Evolutionary conservation across 2,797 vertebrate species (phyloP).

Genomic region (Amblyopsis hoosieri): DNA sequence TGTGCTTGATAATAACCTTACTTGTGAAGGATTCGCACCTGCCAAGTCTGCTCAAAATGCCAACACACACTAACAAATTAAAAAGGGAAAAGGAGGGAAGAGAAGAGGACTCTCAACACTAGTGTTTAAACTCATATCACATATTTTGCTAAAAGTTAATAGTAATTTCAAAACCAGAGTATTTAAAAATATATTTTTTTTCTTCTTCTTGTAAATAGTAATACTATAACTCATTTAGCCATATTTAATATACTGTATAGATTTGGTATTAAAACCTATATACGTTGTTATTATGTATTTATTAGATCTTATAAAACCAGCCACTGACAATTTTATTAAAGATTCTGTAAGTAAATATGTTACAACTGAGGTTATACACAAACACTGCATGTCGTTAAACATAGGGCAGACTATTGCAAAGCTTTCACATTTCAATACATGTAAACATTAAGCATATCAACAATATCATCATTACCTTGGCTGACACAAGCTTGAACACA

Average conservation of each 20-base stretch:
- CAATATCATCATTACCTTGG: no score
- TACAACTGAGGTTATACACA: slow-evolving; percentile 9
- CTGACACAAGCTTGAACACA: no score
- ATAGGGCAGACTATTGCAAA: no score
- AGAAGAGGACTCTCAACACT: neutral
- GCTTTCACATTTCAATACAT: no score
- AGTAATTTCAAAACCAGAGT: neutral
- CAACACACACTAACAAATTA: slow-evolving; percentile 13
- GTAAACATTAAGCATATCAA: no score
- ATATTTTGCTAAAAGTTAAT: neutral
- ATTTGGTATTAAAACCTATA: neutral
- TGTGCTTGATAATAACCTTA: slow-evolving; percentile 41
- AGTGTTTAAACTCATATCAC: neutral
- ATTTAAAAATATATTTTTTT: no score
- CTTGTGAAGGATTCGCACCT: slow-evolving; percentile 45
- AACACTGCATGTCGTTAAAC: neutral
- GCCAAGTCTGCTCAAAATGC: slow-evolving; percentile 28
- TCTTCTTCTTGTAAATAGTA: no score
- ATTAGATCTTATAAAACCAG: no score
- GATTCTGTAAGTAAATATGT: no score
- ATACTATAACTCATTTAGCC: no score
- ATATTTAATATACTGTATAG: neutral
- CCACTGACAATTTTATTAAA: no score
- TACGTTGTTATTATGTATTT: no score
- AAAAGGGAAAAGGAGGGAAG: neutral